These are phyloP conservation scores for Siniperca knerii DNA, from an alignment of 2,113 vertebrate genomes.

Conservation along the genomic window DNA sequence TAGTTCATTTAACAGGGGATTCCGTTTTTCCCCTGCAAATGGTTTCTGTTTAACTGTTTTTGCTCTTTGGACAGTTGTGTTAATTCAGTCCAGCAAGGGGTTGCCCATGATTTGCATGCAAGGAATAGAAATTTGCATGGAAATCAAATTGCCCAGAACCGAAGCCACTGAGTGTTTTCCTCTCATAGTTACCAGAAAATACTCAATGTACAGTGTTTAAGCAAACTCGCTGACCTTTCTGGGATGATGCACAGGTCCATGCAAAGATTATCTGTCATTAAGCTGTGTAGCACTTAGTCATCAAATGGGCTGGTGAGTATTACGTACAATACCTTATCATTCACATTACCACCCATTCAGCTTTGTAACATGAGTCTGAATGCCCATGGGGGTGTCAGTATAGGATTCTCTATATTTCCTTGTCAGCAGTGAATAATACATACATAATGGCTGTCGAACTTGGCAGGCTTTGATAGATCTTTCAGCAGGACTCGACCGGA, in stretches of 20 bases:
- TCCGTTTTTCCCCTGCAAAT: slow-evolving; percentile 60
- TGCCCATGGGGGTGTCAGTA: slow-evolving; percentile 22
- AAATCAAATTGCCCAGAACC: slow-evolving; percentile 54
- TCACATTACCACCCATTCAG: slow-evolving; percentile 28
- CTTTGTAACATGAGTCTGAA: slow-evolving; percentile 22
- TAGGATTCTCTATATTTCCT: slow-evolving; percentile 40
- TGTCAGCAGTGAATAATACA: slow-evolving; percentile 70
- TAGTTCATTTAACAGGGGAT: slow-evolving; percentile 66
- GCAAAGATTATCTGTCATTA: slow-evolving; percentile 18
- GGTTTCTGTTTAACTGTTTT: slow-evolving; percentile 71
- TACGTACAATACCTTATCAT: background rate
- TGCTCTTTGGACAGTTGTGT: slow-evolving; percentile 61
- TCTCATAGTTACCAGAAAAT: slow-evolving; percentile 40
- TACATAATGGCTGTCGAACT: slow-evolving; percentile 41
- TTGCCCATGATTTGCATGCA: slow-evolving; percentile 66
- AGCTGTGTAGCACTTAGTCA: background rate
- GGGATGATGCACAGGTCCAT: slow-evolving; percentile 19
- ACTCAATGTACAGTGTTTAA: slow-evolving; percentile 20
- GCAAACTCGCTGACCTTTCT: slow-evolving; percentile 19
- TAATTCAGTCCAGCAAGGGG: slow-evolving; percentile 60
- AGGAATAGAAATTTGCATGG: slow-evolving; percentile 67
- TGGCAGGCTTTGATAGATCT: slow-evolving; percentile 53
- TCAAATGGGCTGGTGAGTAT: slow-evolving; percentile 18
- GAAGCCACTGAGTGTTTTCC: slow-evolving; percentile 34
- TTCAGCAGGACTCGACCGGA: slow-evolving; percentile 31